Evolutionary conservation across 2,888 invertebrate species (phyloP), one percentile per base, ranked within the genome.

Genomic region (Eulithis prunata): DNA sequence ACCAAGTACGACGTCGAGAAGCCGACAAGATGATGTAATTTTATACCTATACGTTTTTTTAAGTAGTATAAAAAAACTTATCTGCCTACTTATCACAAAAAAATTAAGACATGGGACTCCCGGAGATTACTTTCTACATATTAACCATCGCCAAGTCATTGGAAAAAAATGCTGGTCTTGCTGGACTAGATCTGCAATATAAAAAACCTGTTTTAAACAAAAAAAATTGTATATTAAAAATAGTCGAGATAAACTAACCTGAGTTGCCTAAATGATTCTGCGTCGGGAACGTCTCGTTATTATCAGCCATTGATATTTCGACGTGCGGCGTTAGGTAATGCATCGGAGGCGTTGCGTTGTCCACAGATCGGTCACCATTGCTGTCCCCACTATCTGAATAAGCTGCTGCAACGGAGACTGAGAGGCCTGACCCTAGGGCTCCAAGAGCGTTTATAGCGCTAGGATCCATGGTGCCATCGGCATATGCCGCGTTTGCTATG

Each of bases 251-350:
- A 0, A 45, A 66, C 71, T 70, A 72, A 88, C 89, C 89, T 69
- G 87, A 87, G 70, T 86, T 89, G 73, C 84, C 83, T 75, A 83
- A 80, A 74, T 92, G 90, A 72, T 93, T 91, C 79, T 94, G 91
- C 32, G 93, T 90, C 0, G 94, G 94, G 78, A 94, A 95, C 2
- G 95, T 94, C 78, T 96, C 96, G 74, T 96, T 96, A 69, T 96
- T 96, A 81, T 97, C 97, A 14, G 97, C 96, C 95, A 97, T 97
- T 49, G 97, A 97, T 85, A 98, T 97, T 92, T 98, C 97, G 45
- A 98, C 97, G 77, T 98, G 98, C 6, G 98, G 98, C 46, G 97
- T 97, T 49, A 98, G 93, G 83, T 97, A 98, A 87, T 98, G 97
- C 97, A 97, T 97, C 0, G 97, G 97, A 11, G 97, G 97, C 54